Conservation (phyloP, 2,888 invertebrate species). For the Drosophila dives region DNA sequence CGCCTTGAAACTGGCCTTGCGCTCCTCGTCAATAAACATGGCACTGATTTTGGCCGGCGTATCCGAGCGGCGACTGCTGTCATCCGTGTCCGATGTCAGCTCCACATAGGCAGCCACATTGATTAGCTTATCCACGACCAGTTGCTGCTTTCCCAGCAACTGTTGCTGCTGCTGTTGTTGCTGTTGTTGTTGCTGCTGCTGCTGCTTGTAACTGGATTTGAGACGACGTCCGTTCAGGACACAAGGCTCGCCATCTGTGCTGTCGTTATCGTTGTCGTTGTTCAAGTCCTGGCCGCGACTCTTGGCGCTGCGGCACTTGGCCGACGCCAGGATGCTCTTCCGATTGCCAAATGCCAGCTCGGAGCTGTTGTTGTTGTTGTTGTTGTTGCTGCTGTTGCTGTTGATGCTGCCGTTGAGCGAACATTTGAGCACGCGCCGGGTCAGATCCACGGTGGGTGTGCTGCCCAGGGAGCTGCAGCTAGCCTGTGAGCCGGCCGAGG, state of each 20-base stretch:
- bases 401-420: constrained; percentile 75
- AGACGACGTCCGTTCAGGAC: constrained; percentile 83
- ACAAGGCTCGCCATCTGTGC: constrained; percentile 84
- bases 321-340: constrained; percentile 94
- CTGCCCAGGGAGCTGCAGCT: constrained; percentile 89
- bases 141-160: constrained; percentile 72
- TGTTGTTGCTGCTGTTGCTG: constrained; percentile 12
- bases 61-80: constrained; percentile 84
- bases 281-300: constrained; percentile 81
- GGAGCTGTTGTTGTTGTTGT: constrained; percentile 9
- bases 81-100: constrained; percentile 84
- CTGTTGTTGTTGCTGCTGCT: constrained; percentile 55
- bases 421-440: constrained; percentile 89
- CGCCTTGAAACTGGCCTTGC: constrained; percentile 84
- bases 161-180: constrained; percentile 27
- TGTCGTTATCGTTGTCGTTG: constrained; percentile 87
- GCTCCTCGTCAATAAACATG: constrained; percentile 85
- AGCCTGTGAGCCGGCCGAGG: constrained; percentile 90
- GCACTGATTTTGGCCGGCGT: constrained; percentile 84
- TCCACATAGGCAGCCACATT: constrained; percentile 85
- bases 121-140: constrained; percentile 84
- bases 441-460: constrained; percentile 88
- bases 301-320: constrained; percentile 92
- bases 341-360: constrained; percentile 86
- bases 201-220: constrained; percentile 64